Conservation (phyloP, 1,140 invertebrate genomes). For the Odontomachus brunneus region DNA sequence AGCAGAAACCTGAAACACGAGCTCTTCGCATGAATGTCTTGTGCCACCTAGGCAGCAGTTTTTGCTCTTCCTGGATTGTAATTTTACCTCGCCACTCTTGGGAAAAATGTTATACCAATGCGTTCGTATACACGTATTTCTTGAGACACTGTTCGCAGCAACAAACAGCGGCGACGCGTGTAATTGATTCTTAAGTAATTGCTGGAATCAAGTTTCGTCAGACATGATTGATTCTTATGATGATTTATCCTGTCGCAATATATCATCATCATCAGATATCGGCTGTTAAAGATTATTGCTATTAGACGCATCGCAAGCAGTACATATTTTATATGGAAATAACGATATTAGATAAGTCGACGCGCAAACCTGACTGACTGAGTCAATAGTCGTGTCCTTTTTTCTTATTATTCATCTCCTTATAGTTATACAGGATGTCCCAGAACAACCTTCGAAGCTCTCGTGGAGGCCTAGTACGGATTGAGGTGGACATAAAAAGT, state of each 20-base stretch:
- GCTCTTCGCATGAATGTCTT: slow-evolving; percentile 21
- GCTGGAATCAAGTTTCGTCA: background rate
- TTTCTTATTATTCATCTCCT: too few species aligned
- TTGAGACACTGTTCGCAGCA: background rate
- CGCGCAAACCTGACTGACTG: too few species aligned
- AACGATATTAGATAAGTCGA: too few species aligned
- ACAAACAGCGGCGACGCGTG: background rate
- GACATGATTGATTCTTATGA: slow-evolving; percentile 31
- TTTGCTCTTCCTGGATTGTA: slow-evolving; percentile 43
- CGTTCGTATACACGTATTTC: background rate
- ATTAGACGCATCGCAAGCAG: too few species aligned
- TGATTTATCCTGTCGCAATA: background rate
- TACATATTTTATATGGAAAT: too few species aligned
- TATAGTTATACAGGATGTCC: too few species aligned
- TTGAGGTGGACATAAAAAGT: too few species aligned
- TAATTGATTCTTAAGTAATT: slow-evolving; percentile 14
- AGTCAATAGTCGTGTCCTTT: too few species aligned
- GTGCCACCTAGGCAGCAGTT: slow-evolving; percentile 33
- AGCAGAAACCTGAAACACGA: slow-evolving; percentile 53
- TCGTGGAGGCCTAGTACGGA: too few species aligned
- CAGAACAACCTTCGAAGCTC: too few species aligned
- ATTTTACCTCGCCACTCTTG: slow-evolving; percentile 15
- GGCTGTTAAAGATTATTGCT: background rate
- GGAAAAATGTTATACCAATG: background rate
- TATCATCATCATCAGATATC: background rate